Evolutionary conservation across 1,140 invertebrate species (phyloP).

Genomic region (Cherax destructor): DNA sequence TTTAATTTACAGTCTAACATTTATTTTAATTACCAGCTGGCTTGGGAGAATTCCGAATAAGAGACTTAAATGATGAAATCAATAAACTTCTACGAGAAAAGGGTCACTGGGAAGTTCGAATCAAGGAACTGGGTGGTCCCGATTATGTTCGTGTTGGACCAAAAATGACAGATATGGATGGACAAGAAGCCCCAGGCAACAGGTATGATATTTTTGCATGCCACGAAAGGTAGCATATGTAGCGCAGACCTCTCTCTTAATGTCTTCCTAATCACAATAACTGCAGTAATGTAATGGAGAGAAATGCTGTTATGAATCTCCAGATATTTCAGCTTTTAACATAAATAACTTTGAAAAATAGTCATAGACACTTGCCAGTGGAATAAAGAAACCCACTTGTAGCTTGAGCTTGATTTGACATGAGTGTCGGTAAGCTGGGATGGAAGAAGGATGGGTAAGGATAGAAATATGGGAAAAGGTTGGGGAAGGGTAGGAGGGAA

Average conservation of each 20-base stretch:
- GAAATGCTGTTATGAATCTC: too few relatives aligned
- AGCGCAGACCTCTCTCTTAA: too few relatives aligned
- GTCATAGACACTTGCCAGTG: too few relatives aligned
- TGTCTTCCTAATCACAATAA: neutral
- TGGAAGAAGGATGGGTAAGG: too few relatives aligned
- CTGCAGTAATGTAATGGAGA: neutral
- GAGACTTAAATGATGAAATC: constrained; percentile 99
- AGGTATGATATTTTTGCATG: constrained; percentile 71
- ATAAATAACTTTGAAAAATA: too few relatives aligned
- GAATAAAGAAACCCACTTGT: too few relatives aligned
- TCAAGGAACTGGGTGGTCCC: constrained; percentile 94
- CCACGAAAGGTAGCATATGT: neutral
- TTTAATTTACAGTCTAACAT: constrained; percentile 73
- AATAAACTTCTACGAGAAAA: constrained; percentile 93
- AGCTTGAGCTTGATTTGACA: too few relatives aligned
- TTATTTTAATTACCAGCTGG: constrained; percentile 81
- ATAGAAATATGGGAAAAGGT: too few relatives aligned
- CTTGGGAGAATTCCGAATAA: constrained; percentile 96
- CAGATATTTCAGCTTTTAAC: too few relatives aligned
- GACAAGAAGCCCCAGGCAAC: constrained; percentile 97
- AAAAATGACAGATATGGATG: constrained; percentile 96
- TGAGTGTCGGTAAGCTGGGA: too few relatives aligned
- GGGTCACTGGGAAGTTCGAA: constrained; percentile 98
- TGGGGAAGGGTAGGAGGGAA: too few relatives aligned
- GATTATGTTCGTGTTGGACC: constrained; percentile 95